Conservation (phyloP, 2,888 invertebrate species). For the Lasioglossum leucozonium region DNA sequence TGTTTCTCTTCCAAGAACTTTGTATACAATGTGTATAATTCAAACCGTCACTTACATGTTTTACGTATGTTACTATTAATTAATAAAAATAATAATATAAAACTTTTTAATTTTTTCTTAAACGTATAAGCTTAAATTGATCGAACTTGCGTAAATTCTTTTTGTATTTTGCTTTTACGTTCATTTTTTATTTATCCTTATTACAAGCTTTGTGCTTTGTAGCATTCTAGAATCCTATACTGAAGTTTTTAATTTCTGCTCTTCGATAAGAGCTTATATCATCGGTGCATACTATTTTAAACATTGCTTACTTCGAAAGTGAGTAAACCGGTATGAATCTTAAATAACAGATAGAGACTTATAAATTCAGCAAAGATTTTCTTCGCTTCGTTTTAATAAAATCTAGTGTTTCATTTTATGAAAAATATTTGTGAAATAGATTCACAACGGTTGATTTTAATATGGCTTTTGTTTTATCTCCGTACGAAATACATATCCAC, state of each 20-base stretch:
- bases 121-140: neutral
- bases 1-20: neutral
- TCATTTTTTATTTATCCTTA: neutral
- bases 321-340: constrained; percentile 2
- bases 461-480: neutral
- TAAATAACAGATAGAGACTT: neutral
- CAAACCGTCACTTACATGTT: neutral
- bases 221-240: neutral
- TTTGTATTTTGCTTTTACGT: neutral
- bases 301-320: neutral
- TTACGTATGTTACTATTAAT: neutral
- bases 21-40: neutral
- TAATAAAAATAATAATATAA: constrained; percentile 9
- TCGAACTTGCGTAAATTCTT: neutral
- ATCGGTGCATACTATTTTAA: neutral
- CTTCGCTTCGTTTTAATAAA: neutral
- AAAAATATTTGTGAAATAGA: neutral
- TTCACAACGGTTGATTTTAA: neutral
- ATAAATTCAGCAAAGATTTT: neutral
- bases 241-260: neutral
- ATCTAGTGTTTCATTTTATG: neutral
- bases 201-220: constrained; percentile 8
- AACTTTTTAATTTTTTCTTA: neutral
- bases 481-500: neutral
- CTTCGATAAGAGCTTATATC: neutral